Conservation (phyloP, 2,113 vertebrate genomes). For the Corythornis madagascariensis region DNA sequence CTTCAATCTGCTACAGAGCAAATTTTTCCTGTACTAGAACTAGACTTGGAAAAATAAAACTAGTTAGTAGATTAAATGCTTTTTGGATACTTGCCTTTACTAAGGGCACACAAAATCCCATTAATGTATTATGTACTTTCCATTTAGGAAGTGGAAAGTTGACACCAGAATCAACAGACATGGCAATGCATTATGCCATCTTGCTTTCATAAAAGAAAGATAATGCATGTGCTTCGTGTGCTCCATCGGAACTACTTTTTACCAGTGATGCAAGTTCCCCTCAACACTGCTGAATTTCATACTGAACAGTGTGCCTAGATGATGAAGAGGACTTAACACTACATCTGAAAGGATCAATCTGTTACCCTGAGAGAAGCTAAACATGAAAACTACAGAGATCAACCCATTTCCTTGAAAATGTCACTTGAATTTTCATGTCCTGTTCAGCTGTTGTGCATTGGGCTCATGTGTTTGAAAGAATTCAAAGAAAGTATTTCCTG, state of each 20-base stretch:
- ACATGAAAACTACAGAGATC: background rate
- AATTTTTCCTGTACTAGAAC: background rate
- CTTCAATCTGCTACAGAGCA: background rate
- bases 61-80: background rate
- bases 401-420: background rate
- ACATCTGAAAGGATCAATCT: background rate
- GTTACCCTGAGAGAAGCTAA: background rate
- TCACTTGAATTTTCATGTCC: background rate
- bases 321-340: background rate
- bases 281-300: background rate
- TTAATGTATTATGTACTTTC: background rate
- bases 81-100: background rate
- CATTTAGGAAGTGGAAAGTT: fast-evolving
- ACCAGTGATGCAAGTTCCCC: background rate
- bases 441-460: background rate
- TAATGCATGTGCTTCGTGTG: background rate
- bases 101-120: background rate
- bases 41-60: background rate
- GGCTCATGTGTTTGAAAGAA: background rate
- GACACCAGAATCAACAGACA: background rate
- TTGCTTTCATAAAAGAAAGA: background rate
- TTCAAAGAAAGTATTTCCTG: background rate
- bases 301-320: background rate
- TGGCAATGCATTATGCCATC: background rate
- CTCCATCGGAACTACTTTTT: background rate